Evolutionary conservation across 1,140 invertebrate genomes (phyloP).

Genomic region (Oryctes rhinoceros): DNA sequence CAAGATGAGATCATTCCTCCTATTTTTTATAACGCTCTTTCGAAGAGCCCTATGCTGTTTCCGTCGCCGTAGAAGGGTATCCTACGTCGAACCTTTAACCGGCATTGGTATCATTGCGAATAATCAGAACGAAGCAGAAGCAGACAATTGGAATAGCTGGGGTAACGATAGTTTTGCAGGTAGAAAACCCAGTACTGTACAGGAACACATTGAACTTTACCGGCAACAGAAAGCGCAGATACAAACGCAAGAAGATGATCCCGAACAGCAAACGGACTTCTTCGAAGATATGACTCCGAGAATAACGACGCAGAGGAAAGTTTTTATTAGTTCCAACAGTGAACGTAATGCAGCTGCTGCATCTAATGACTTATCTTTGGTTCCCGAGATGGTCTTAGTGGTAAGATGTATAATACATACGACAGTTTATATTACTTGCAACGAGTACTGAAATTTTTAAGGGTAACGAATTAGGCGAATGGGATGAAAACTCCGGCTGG

Average conservation of each 20-base stretch:
- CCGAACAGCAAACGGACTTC: conserved; percentile 62
- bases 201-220: conserved; percentile 67
- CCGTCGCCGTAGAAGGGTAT: conserved; percentile 63
- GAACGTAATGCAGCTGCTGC: conserved; percentile 46
- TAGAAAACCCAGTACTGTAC: conserved; percentile 62
- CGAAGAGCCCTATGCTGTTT: conserved; percentile 67
- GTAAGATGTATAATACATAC: conserved; percentile 49
- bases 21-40: conserved; percentile 63
- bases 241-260: conserved; percentile 50
- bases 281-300: conserved; percentile 68
- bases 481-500: conserved; percentile 66
- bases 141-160: conserved; percentile 63
- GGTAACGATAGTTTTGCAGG: conserved; percentile 55
- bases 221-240: conserved; percentile 59
- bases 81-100: conserved; percentile 65
- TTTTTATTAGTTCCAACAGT: conserved; percentile 60
- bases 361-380: conserved; percentile 59
- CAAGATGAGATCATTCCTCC: conserved; percentile 63
- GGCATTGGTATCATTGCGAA: conserved; percentile 63
- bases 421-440: background rate
- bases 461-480: conserved; percentile 58
- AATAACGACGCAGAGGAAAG: conserved; percentile 64
- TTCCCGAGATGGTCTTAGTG: conserved; percentile 55
- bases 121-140: conserved; percentile 46
- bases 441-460: background rate